Evolutionary conservation across 2,888 invertebrate species (phyloP).

Genomic region (Spodoptera exigua): DNA sequence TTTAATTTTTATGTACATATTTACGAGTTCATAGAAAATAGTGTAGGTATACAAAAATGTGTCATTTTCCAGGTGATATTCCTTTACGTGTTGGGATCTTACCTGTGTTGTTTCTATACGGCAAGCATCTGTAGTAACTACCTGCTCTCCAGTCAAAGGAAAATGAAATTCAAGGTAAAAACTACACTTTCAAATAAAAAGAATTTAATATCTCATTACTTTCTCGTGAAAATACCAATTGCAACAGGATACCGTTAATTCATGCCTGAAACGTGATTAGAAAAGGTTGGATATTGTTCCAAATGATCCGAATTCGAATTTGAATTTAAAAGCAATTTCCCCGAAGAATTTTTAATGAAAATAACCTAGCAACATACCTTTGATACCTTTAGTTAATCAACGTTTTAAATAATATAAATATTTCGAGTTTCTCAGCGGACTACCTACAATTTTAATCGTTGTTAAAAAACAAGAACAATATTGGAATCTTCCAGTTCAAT

Average conservation of each 20-base stretch:
- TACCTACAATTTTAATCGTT: conserved; percentile 24
- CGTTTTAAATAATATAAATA: conserved; percentile 2
- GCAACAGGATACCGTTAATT: conserved; percentile 20
- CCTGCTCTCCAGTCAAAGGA: conserved; percentile 75
- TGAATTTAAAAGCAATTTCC: conserved; percentile 5
- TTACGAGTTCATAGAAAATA: not conserved
- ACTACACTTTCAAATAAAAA: conserved; percentile 28
- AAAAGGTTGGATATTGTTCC: conserved; percentile 25
- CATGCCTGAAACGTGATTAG: conserved; percentile 39
- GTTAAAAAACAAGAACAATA: conserved; percentile 29
- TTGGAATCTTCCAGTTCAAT: conserved; percentile 38
- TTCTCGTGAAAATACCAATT: conserved; percentile 11
- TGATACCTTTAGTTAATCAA: conserved; percentile 8
- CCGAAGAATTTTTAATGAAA: conserved; percentile 31
- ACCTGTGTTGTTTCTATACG: conserved; percentile 75
- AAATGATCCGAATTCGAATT: conserved; percentile 5
- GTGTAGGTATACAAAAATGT: conserved; percentile 13
- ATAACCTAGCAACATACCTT: conserved; percentile 4
- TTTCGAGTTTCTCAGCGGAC: not conserved
- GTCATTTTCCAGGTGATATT: conserved; percentile 68
- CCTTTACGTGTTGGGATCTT: conserved; percentile 73
- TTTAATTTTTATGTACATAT: too few relatives aligned
- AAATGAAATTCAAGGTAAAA: conserved; percentile 80
- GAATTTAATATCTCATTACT: conserved; percentile 5
- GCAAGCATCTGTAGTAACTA: conserved; percentile 79